Conservation (phyloP, 2,797 vertebrate species). For the Muraenolepis orangiensis region DNA sequence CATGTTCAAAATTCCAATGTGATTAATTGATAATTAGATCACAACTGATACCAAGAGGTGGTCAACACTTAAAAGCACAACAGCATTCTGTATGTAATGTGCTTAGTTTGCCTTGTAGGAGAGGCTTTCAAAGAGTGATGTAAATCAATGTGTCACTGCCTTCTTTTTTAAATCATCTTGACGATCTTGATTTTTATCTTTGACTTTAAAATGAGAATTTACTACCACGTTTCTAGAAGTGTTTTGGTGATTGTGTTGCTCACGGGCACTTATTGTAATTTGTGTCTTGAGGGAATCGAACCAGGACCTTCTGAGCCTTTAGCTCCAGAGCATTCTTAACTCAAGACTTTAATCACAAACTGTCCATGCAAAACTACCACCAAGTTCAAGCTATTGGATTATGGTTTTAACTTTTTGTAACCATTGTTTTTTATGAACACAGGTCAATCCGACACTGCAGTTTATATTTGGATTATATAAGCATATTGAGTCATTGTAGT, state of each 20-base stretch:
- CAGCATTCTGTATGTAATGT: background rate
- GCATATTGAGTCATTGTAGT: background rate
- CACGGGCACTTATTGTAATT: background rate
- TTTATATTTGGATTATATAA: background rate
- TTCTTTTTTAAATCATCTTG: background rate
- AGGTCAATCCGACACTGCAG: background rate
- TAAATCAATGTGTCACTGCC: background rate
- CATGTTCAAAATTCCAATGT: background rate
- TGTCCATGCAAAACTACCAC: background rate
- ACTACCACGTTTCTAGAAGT: background rate
- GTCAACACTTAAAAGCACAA: background rate
- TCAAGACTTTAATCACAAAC: background rate
- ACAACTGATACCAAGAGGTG: background rate
- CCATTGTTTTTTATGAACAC: too few species aligned
- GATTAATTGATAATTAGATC: background rate
- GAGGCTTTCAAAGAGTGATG: background rate
- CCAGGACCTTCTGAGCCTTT: too few species aligned
- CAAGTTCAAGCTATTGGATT: background rate
- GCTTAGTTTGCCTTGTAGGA: background rate
- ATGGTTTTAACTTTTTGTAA: background rate
- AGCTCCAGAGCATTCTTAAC: background rate
- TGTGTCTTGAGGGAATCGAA: background rate
- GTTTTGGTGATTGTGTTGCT: background rate
- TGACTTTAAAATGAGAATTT: background rate
- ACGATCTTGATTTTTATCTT: too few species aligned